Conservation (phyloP, 2,888 invertebrate species). For the Drosophila borborema region DNA sequence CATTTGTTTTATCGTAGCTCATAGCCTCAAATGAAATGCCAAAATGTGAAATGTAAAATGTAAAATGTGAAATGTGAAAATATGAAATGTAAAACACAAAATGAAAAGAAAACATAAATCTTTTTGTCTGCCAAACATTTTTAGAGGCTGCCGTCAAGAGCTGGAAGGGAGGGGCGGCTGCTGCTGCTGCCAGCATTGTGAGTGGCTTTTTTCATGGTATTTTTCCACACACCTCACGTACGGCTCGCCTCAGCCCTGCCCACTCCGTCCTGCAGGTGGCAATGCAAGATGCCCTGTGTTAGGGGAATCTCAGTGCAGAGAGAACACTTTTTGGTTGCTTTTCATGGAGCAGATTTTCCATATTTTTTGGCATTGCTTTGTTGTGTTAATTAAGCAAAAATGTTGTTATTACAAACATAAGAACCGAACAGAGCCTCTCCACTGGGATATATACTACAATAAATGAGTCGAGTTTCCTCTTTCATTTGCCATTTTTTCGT, state of each 20-base stretch:
- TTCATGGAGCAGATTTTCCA: conserved; percentile 25
- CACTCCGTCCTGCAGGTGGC: conserved; percentile 40
- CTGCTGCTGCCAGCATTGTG: conserved; percentile 34
- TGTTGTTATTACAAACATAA: conserved; percentile 66
- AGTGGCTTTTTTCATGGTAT: conserved; percentile 36
- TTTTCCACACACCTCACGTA: conserved; percentile 41
- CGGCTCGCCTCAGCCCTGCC: neutral
- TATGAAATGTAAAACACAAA: conserved; percentile 40
- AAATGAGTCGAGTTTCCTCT: conserved; percentile 25
- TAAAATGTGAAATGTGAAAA: conserved; percentile 41
- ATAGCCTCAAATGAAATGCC: conserved; percentile 44
- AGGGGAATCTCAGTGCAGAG: conserved; percentile 40
- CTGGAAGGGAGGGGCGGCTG: neutral
- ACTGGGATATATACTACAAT: conserved; percentile 27
- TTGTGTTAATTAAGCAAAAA: conserved; percentile 81
- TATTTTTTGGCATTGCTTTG: conserved; percentile 71
- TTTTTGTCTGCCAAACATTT: conserved; percentile 56
- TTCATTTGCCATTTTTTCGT: conserved; percentile 6
- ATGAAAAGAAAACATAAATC: conserved; percentile 72
- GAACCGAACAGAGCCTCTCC: conserved; percentile 37
- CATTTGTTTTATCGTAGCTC: conserved; percentile 65
- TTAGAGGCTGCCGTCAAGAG: conserved; percentile 13
- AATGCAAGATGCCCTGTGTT: conserved; percentile 60
- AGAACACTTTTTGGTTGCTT: conserved; percentile 27
- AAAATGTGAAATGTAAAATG: conserved; percentile 38